Evolutionary conservation across 2,888 invertebrate genomes (phyloP), one percentile per base, ranked within the genome.

Genomic region (Parnassius apollo): DNA sequence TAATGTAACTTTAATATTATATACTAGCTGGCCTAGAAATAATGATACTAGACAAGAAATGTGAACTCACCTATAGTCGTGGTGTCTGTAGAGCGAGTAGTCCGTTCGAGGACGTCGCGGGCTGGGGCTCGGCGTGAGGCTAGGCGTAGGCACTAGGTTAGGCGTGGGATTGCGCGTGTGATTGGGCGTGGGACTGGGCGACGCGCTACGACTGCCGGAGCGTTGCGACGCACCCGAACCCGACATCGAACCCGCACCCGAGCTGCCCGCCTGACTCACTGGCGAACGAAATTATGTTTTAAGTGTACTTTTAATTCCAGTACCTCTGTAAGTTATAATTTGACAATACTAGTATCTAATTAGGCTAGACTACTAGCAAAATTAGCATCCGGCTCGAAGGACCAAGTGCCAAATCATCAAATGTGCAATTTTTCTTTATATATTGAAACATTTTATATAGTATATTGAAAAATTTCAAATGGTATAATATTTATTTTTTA

Each of bases 131-230:
- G 66, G 69, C 66, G 64, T 67, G 70, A 71, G 69, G 71, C 45
- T 66, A 55, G 52, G 69, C 65, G 64, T 67, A 70, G 25, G 25
- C 25, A 25, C 25, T 3, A 25, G 25, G 25, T 25, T 25, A 7
- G 25, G 25, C 66, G 58, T 66, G 35, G 72, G 68, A 64, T 70
- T 68, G 53, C 69, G 66, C n/a, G 68, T 25, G 25, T 65, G 69
- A 70, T 45, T 66, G 55, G 52, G 69, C 65, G 64, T 67, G 71
- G 72, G 68, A 64, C 71, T 68, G 53, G 70, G 66, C 13, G 68
- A 66, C 57, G 68, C 68, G 64, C 68, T 66, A 35, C 68, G 67
- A 52, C 69, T 69, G 44, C 42, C 62, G 65, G 35, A 42, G 51
- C 55, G 45, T n/a, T 46, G 46, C 2, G 46, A 46, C 10, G 11